These are phyloP conservation scores for Hoplostethus mediterraneus DNA, from an alignment of 2,797 vertebrate species.

Conservation along the genomic window DNA sequence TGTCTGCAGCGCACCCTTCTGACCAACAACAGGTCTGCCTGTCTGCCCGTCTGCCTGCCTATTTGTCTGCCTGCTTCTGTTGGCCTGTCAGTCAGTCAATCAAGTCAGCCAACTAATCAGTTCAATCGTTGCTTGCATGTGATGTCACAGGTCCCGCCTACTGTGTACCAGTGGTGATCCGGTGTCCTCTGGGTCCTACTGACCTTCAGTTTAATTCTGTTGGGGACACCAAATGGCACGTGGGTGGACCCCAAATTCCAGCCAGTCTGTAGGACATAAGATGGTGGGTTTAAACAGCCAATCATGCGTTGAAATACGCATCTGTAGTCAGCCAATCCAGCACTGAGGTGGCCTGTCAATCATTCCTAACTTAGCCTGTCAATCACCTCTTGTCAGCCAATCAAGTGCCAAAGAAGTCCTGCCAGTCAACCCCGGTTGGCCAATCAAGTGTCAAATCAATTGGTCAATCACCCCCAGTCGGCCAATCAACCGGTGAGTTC, in stretches of 20 bases:
- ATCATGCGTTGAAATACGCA: neutral
- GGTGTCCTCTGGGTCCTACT: neutral
- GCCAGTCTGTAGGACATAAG: too few species aligned
- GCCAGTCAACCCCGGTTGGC: neutral
- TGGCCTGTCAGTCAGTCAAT: neutral
- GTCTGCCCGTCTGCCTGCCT: conserved; percentile 1
- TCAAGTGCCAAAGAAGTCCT: neutral
- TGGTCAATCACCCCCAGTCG: too few species aligned
- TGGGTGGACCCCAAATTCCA: too few species aligned
- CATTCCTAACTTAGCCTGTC: neutral
- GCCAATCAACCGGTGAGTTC: conserved; percentile 90
- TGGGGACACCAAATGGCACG: neutral
- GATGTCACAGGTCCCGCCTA: neutral
- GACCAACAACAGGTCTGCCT: conserved; percentile 12
- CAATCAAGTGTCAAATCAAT: neutral
- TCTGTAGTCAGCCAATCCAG: conserved; percentile 10
- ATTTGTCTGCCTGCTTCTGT: conserved; percentile 5
- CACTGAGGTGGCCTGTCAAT: neutral
- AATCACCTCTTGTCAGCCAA: neutral
- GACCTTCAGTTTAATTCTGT: too few species aligned
- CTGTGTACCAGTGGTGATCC: too few species aligned
- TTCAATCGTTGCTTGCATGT: neutral
- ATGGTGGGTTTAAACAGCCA: neutral
- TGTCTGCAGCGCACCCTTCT: conserved; percentile 50
- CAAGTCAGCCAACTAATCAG: neutral